Evolutionary conservation across 2,797 vertebrate genomes (phyloP).

Genomic region (Chromis chromis): DNA sequence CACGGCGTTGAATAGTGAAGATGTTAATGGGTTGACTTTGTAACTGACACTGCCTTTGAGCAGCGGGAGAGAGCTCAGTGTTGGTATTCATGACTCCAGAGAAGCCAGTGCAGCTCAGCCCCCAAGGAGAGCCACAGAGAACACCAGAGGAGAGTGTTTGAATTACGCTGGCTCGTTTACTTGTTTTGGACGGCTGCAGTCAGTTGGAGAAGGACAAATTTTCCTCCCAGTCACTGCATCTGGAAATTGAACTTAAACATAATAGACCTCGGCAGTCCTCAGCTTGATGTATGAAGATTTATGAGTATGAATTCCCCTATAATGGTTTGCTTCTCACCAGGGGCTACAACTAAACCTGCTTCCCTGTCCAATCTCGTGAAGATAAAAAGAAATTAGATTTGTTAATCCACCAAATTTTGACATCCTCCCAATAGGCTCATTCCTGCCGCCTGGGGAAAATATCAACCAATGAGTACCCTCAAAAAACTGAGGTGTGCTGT

Average conservation of each 20-base stretch:
- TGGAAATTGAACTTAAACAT: constrained; percentile 68
- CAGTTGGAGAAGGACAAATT: constrained; percentile 41
- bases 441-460: constrained; percentile 58
- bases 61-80: constrained; percentile 48
- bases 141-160: constrained; percentile 51
- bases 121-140: constrained; percentile 53
- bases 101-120: constrained; percentile 40
- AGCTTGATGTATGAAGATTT: constrained; percentile 68
- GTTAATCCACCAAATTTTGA: constrained; percentile 74
- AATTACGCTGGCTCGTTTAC: constrained; percentile 59
- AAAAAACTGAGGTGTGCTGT: constrained; percentile 47
- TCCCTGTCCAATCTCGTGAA: constrained; percentile 63
- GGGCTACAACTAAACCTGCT: constrained; percentile 62
- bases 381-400: constrained; percentile 79
- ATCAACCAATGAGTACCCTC: constrained; percentile 52
- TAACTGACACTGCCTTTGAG: constrained; percentile 76
- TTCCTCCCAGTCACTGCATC: constrained; percentile 51
- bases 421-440: constrained; percentile 58
- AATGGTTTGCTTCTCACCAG: constrained; percentile 66
- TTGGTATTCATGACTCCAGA: constrained; percentile 69
- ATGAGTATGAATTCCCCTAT: constrained; percentile 66
- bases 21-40: constrained; percentile 84
- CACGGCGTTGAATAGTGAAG: constrained; percentile 66
- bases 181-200: constrained; percentile 61
- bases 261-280: constrained; percentile 55